Evolutionary conservation across 2,797 vertebrate genomes (phyloP), one percentile per base, ranked within the genome.

Genomic region (Malurus leucopterus): DNA sequence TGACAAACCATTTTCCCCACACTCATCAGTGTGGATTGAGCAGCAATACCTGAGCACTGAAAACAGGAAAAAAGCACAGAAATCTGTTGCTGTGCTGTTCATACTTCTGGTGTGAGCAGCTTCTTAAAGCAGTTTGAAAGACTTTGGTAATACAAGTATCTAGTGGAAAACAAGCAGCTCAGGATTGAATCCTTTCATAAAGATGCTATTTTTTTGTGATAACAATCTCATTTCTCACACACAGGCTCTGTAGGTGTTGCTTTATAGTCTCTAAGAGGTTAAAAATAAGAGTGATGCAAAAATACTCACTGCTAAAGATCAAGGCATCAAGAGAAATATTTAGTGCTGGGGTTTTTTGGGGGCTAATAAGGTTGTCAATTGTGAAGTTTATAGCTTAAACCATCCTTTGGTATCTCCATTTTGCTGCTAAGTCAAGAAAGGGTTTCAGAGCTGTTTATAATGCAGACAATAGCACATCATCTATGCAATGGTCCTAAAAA

Each of bases 311-410:
- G 8, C 12, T 74, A 38, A 84, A 77, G 53, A 63, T 73, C 13
- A 62, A 72, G 34, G 8, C 22, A 46, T 62, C 55, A 59, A 67
- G 22, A 6, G 15, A 59, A 36, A 27, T 40, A 32, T 5, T 34
- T 51, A 27, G 5, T 44, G 9, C 29, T 70, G 29, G 21, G 4
- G 0, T 0, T 1, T 16, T 36, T 61, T 55, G 29, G 2, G 2
- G 5, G 14, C 6, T 34, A 74, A 20, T n/a, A 47, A 24, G 8
- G 8, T 51, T 44, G 36, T 26, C 20, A 44, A 8, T 79, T 75
- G 34, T 50, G 38, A 75, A 62, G 27, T 83, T 76, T 65, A n/a
- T 50, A 32, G 29, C 19, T 54, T 55, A 32, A 86, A 67, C 20
- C 9, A 26, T 67, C 10, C 49, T 79, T 70, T 65, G 53, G 17